A percentile compares a stretch with the other conserved stretches of the same genome.
Evolutionary conservation across 2,888 invertebrate species (phyloP).

Genomic region (Hedychridium roseum): DNA sequence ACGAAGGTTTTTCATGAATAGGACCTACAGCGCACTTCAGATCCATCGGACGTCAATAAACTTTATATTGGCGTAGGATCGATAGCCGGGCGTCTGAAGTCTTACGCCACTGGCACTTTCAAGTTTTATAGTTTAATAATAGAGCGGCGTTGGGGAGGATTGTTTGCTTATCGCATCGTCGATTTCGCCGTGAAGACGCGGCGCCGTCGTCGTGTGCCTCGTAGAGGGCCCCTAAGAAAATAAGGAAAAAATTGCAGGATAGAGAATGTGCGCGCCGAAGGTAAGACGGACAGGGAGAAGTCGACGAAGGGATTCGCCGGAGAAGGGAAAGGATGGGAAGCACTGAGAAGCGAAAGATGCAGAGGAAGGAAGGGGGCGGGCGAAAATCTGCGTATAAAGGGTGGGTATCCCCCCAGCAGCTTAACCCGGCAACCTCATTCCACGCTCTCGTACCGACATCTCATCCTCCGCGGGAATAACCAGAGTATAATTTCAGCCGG

Average conservation of each 20-base stretch:
- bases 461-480: conserved; percentile 29
- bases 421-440: background rate
- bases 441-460: background rate
- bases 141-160: conserved; percentile 46
- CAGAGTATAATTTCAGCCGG: conserved; percentile 41
- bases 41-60: too few species aligned
- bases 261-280: conserved; percentile 3
- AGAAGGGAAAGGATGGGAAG: conserved; percentile 14
- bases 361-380: conserved; percentile 4
- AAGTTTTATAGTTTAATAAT: conserved; percentile 53
- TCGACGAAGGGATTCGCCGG: conserved; percentile 10
- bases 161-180: conserved; percentile 54
- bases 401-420: conserved; percentile 24
- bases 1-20: too few species aligned
- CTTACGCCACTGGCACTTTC: conserved; percentile 33
- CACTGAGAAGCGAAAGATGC: conserved; percentile 7
- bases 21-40: too few species aligned
- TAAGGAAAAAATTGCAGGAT: conserved; percentile 15
- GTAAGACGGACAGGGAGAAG: conserved; percentile 13
- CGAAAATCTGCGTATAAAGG: conserved; percentile 1
- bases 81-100: conserved; percentile 3
- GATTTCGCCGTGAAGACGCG: conserved; percentile 38
- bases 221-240: conserved; percentile 10
- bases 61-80: too few species aligned
- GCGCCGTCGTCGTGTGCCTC: conserved; percentile 25